Evolutionary conservation across 2,113 vertebrate species (phyloP).

Genomic region (Chaetodon auriga): DNA sequence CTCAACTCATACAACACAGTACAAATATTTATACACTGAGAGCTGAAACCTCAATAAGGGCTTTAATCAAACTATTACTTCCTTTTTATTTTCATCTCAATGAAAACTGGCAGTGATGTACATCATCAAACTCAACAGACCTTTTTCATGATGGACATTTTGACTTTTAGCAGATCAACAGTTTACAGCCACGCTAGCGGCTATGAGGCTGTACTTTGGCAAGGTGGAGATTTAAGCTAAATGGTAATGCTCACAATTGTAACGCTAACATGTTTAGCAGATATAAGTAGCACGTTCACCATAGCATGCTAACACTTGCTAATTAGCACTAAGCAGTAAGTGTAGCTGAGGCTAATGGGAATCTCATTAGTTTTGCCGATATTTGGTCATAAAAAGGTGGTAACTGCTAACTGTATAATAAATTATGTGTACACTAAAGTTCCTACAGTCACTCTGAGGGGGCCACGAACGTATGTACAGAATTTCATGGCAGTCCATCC

Average conservation of each 20-base stretch:
- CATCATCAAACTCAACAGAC: neutral
- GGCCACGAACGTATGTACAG: no score
- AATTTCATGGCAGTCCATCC: no score
- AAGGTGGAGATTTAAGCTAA: neutral
- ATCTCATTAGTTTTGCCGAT: neutral
- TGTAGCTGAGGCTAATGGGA: neutral
- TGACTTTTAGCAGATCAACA: neutral
- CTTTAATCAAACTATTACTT: neutral
- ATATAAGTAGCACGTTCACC: no score
- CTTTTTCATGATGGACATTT: neutral
- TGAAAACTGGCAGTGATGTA: neutral
- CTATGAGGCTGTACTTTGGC: neutral
- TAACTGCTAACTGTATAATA: neutral
- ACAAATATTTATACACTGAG: conserved; percentile 26
- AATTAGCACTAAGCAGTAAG: neutral
- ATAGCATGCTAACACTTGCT: neutral
- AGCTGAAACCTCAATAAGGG: conserved; percentile 8
- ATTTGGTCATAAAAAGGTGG: neutral
- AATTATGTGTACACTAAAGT: neutral
- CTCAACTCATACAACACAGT: conserved; percentile 17
- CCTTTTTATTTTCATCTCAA: no score
- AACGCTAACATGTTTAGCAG: neutral
- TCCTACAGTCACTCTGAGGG: neutral
- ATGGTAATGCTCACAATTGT: neutral
- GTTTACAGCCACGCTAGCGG: neutral